phyloP scores from a whole-genome alignment of 2,113 vertebrate genomes.

The Dipodomys stephensi region DNA sequence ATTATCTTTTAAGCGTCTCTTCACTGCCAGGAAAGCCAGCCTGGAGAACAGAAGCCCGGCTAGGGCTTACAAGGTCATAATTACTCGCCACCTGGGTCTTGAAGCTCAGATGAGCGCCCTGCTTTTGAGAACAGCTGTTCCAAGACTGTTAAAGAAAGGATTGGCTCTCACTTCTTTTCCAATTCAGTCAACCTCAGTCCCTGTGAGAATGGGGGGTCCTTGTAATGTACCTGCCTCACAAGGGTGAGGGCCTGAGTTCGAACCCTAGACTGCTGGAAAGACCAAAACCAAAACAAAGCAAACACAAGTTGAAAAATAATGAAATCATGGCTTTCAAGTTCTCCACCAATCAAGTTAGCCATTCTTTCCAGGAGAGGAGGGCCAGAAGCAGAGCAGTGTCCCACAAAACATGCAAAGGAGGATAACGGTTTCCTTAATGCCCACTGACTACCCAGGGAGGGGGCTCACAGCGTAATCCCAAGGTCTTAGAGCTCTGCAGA shows the following conservation, averaged over 20 bases:
- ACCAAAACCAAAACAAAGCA: too few relatives aligned
- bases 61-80: accelerated
- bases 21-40: background rate
- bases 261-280: too few relatives aligned
- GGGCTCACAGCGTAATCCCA: too few relatives aligned
- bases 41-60: background rate
- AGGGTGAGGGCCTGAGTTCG: too few relatives aligned
- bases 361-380: background rate
- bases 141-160: background rate
- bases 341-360: background rate
- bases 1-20: background rate
- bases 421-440: background rate
- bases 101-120: background rate
- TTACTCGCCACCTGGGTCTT: background rate
- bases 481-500: background rate
- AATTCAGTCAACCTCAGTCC: background rate
- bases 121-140: background rate
- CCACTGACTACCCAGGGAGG: too few relatives aligned
- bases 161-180: background rate
- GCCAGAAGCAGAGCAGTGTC: background rate
- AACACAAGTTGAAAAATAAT: background rate
- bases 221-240: too few relatives aligned
- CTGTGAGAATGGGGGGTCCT: background rate
- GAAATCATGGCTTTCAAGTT: background rate
- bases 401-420: background rate